phyloP scores from a whole-genome alignment of 2,113 vertebrate species.

The Trematocara variabile region DNA sequence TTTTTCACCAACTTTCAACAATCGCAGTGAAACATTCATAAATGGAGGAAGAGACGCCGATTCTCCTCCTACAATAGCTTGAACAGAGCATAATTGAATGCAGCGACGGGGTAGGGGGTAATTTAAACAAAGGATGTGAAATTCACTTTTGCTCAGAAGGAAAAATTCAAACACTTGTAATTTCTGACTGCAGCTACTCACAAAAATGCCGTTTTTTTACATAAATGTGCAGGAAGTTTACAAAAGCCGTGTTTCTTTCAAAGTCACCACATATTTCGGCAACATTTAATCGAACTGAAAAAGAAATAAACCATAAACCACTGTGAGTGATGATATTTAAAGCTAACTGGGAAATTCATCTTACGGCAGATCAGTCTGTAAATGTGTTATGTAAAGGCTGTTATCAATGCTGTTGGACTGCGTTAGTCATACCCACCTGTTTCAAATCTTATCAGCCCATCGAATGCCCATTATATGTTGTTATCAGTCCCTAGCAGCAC shows the following conservation, averaged over 20 bases:
- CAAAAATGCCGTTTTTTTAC: neutral
- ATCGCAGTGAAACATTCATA: neutral
- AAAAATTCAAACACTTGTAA: neutral
- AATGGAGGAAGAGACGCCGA: neutral
- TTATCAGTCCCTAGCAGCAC: neutral
- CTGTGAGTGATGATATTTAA: neutral
- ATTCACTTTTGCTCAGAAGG: neutral
- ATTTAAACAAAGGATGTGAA: neutral
- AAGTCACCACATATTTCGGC: rapidly evolving
- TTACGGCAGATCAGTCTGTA: neutral
- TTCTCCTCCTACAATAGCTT: neutral
- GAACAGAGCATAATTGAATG: neutral
- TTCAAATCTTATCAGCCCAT: neutral
- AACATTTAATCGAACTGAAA: neutral
- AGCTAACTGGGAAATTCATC: neutral
- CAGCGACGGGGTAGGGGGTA: neutral
- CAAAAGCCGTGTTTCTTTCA: neutral
- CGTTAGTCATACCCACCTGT: neutral
- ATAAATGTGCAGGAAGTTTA: neutral
- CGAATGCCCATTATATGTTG: neutral
- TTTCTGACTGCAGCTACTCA: neutral
- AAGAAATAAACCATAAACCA: neutral
- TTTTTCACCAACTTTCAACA: neutral
- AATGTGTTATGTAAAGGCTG: neutral
- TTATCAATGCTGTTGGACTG: neutral